These are phyloP conservation scores for Sardinella longiceps DNA, from an alignment of 2,797 vertebrate genomes.

Conservation along the genomic window DNA sequence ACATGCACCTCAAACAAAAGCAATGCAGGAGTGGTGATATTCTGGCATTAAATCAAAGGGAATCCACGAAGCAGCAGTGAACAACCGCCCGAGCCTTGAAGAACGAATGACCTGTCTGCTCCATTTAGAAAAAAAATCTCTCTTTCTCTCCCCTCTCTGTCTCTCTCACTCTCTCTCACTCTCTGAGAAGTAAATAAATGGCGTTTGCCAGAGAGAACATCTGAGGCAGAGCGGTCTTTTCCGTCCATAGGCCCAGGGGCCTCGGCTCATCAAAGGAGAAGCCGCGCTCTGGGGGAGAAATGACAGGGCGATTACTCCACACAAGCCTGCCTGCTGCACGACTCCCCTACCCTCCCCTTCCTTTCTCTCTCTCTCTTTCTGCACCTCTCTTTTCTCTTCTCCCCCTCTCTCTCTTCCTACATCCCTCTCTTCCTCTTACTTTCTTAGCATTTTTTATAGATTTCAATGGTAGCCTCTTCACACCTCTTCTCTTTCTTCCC, in stretches of 20 bases:
- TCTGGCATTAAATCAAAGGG: slow-evolving; percentile 60
- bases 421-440: neutral
- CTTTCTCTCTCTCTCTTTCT: slow-evolving; percentile 16
- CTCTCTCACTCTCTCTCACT: neutral
- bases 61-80: slow-evolving; percentile 38
- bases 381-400: neutral
- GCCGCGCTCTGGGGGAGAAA: slow-evolving; percentile 55
- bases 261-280: slow-evolving; percentile 57
- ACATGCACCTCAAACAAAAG: slow-evolving; percentile 43
- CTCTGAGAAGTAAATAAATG: slow-evolving; percentile 52
- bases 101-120: slow-evolving; percentile 51
- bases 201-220: slow-evolving; percentile 52
- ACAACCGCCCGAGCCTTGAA: slow-evolving; percentile 35
- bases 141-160: slow-evolving; percentile 25
- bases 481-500: neutral
- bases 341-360: slow-evolving; percentile 36
- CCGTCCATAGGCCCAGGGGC: slow-evolving; percentile 48
- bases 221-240: slow-evolving; percentile 51
- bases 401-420: neutral
- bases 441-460: slow-evolving; percentile 26
- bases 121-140: slow-evolving; percentile 52
- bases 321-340: slow-evolving; percentile 38
- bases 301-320: slow-evolving; percentile 46
- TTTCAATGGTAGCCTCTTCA: neutral
- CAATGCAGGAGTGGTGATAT: slow-evolving; percentile 49